These are phyloP conservation scores for Polia nebulosa DNA, from an alignment of 2,888 invertebrate species.

Conservation along the genomic window DNA sequence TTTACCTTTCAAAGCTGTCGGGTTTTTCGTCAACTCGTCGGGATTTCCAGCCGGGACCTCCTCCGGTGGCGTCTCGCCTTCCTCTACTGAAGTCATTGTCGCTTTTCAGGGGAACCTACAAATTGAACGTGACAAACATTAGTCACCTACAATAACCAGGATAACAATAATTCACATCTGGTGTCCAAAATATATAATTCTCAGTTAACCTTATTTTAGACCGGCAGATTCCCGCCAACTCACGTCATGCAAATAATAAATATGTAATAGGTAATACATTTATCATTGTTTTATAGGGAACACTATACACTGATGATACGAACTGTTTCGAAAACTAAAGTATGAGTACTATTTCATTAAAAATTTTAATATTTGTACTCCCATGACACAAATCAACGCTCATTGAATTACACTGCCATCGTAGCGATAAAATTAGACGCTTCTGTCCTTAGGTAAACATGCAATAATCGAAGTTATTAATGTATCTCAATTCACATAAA, in stretches of 20 bases:
- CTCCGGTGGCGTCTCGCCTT: slow-evolving; percentile 80
- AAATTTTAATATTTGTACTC: slow-evolving; percentile 33
- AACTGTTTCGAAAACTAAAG: neutral
- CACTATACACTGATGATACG: slow-evolving; percentile 3
- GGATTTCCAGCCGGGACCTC: slow-evolving; percentile 89
- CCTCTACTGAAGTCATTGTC: slow-evolving; percentile 85
- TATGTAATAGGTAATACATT: neutral
- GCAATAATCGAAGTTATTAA: slow-evolving; percentile 7
- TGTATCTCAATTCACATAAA: slow-evolving; percentile 24
- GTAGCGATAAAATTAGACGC: slow-evolving; percentile 65
- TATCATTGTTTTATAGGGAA: neutral
- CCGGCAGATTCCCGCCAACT: slow-evolving; percentile 79
- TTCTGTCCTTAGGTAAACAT: slow-evolving; percentile 47
- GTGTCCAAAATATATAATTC: slow-evolving; percentile 13
- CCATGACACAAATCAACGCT: slow-evolving; percentile 70
- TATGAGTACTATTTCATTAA: neutral
- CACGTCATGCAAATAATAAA: slow-evolving; percentile 31
- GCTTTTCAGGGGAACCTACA: slow-evolving; percentile 42
- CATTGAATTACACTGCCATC: slow-evolving; percentile 66
- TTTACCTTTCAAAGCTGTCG: slow-evolving; percentile 92
- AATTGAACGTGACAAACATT: slow-evolving; percentile 11
- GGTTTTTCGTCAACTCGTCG: slow-evolving; percentile 92
- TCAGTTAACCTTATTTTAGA: slow-evolving; percentile 65
- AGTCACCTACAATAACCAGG: neutral
- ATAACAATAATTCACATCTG: neutral